A percentile compares a stretch with the other conserved stretches of the same genome.
phyloP scores from a whole-genome alignment of 2,113 vertebrate genomes.

The Oxygymnocypris stewartii region DNA sequence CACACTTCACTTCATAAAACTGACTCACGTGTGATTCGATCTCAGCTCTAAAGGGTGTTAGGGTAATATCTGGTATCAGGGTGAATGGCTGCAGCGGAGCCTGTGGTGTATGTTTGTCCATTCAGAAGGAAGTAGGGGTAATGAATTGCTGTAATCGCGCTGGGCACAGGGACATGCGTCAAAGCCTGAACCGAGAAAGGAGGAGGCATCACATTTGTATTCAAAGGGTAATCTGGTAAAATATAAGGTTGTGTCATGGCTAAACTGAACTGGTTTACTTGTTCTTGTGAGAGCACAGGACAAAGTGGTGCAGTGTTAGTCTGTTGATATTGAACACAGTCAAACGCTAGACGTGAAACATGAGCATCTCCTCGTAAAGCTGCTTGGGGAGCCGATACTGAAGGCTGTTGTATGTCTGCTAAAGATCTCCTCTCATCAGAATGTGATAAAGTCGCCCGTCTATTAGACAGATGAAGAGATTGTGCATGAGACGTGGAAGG shows the following conservation, averaged over 20 bases:
- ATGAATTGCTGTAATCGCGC: constrained; percentile 32
- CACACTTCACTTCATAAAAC: neutral
- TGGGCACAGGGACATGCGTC: constrained; percentile 14
- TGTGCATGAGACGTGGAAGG: constrained; percentile 15
- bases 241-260: constrained; percentile 38
- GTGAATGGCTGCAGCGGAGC: constrained; percentile 25
- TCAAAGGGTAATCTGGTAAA: constrained; percentile 3
- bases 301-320: constrained; percentile 11
- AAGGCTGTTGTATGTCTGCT: constrained; percentile 32
- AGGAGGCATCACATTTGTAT: neutral
- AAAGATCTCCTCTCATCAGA: constrained; percentile 15
- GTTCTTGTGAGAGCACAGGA: constrained; percentile 41
- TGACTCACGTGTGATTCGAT: neutral
- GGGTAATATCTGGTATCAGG: constrained; percentile 39
- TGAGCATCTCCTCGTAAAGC: constrained; percentile 3
- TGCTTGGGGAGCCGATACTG: neutral
- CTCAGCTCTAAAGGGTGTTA: constrained; percentile 34
- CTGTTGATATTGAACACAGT: constrained; percentile 20
- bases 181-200: constrained; percentile 16
- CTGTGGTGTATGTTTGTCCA: constrained; percentile 53
- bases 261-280: constrained; percentile 19
- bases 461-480: constrained; percentile 37
- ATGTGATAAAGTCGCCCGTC: neutral
- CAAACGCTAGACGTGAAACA: neutral
- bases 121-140: constrained; percentile 58